These are phyloP conservation scores for Gymnothorax reevesii DNA, from an alignment of 2,797 vertebrate genomes.

Conservation along the genomic window DNA sequence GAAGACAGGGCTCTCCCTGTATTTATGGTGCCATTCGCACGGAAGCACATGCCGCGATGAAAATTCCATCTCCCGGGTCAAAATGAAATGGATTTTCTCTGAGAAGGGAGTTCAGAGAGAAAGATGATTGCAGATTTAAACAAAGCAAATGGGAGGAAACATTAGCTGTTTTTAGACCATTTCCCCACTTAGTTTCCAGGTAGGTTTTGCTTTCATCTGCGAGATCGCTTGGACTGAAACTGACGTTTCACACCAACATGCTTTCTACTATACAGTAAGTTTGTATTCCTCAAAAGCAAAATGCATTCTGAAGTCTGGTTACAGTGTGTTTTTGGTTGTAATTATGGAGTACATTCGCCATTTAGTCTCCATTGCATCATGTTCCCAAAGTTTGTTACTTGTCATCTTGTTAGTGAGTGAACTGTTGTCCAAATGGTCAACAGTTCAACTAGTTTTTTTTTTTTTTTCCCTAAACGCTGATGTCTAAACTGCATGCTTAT, in stretches of 20 bases:
- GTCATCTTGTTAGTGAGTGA: not conserved
- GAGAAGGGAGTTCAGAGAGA: conserved; percentile 13
- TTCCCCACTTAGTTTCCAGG: not conserved
- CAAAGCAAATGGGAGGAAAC: not conserved
- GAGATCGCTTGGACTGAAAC: not conserved
- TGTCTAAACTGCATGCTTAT: not conserved
- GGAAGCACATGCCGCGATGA: not conserved
- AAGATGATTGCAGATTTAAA: conserved; percentile 12
- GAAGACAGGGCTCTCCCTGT: conserved; percentile 15
- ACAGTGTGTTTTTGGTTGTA: not conserved
- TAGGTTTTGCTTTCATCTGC: not conserved
- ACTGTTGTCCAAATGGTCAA: too few species aligned
- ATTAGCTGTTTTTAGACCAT: not conserved
- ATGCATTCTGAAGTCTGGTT: not conserved
- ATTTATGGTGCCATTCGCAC: conserved; percentile 17
- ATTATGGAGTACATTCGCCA: not conserved
- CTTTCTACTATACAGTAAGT: not conserved
- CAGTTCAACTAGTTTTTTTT: not conserved
- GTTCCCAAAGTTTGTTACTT: not conserved
- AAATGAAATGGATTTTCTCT: not conserved
- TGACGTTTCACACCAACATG: not conserved
- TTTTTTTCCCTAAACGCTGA: not conserved
- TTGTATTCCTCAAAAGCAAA: not conserved
- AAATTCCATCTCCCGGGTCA: conserved; percentile 14
- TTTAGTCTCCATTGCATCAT: not conserved